phyloP scores from a whole-genome alignment of 2,113 vertebrate species.

The Phocoena phocoena region DNA sequence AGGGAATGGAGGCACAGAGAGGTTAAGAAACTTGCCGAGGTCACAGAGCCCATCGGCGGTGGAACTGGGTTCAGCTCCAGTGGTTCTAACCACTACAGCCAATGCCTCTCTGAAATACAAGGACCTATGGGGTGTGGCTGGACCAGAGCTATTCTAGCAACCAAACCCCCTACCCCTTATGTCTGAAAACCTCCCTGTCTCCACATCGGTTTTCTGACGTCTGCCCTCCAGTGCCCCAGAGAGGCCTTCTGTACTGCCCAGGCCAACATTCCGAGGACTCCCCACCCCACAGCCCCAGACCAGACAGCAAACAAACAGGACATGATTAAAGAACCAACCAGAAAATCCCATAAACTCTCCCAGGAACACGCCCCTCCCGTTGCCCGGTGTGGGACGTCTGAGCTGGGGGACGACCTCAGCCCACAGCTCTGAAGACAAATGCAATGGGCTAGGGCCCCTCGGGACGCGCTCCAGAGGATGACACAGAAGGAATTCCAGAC shows the following conservation, averaged over 20 bases:
- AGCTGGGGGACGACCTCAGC: neutral
- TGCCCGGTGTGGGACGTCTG: neutral
- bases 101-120: neutral
- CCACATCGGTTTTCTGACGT: slow-evolving; percentile 36
- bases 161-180: neutral
- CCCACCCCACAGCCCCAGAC: slow-evolving; percentile 60
- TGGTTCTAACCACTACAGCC: neutral
- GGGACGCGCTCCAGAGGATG: neutral
- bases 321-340: slow-evolving; percentile 48
- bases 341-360: slow-evolving; percentile 53
- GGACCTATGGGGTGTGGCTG: neutral
- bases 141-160: neutral
- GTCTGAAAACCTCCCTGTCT: neutral
- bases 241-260: slow-evolving; percentile 1
- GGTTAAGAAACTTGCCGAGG: neutral
- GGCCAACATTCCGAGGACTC: slow-evolving; percentile 59
- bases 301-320: slow-evolving; percentile 78
- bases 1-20: neutral
- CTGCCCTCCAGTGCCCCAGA: slow-evolving; percentile 36
- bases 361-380: neutral
- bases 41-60: neutral
- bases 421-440: neutral
- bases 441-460: neutral
- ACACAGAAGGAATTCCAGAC: neutral
- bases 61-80: neutral